phyloP scores from a whole-genome alignment of 2,888 invertebrate genomes.

The Microplitis manilae region DNA sequence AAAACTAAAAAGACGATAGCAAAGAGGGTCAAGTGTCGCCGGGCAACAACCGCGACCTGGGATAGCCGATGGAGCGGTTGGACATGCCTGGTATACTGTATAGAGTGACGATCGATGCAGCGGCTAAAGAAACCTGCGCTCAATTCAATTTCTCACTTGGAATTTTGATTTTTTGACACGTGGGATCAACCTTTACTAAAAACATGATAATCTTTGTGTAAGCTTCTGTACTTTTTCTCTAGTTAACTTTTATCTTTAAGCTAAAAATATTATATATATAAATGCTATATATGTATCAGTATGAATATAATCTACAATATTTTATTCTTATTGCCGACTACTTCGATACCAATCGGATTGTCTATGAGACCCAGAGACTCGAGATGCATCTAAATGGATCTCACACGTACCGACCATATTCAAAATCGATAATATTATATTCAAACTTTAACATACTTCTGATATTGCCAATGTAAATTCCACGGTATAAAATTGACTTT shows the following conservation, averaged over 20 bases:
- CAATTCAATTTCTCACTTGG: constrained; percentile 32
- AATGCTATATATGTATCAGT: constrained; percentile 5
- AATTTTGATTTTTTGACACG: constrained; percentile 16
- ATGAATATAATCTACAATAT: constrained; percentile 25
- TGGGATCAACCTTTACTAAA: constrained; percentile 6
- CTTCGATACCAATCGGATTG: constrained; percentile 24
- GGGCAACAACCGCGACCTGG: constrained; percentile 40
- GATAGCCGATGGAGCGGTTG: constrained; percentile 37
- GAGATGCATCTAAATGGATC: constrained; percentile 21
- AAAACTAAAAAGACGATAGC: background rate
- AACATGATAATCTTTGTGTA: background rate
- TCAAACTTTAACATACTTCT: constrained; percentile 4
- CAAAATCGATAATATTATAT: constrained; percentile 6
- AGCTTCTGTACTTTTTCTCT: background rate
- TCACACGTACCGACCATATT: constrained; percentile 17
- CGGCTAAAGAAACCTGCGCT: constrained; percentile 33
- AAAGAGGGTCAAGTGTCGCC: constrained; percentile 36
- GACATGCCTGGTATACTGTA: constrained; percentile 30
- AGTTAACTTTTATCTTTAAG: background rate
- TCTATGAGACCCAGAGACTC: constrained; percentile 6
- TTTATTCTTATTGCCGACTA: constrained; percentile 13
- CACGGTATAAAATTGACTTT: background rate
- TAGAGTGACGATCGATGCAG: constrained; percentile 37
- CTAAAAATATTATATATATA: constrained; percentile 6
- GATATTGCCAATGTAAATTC: constrained; percentile 8